A percentile compares a stretch with the other conserved stretches of the same genome.
Evolutionary conservation across 2,113 vertebrate species (phyloP).

Genomic region (Dipodomys stephensi): DNA sequence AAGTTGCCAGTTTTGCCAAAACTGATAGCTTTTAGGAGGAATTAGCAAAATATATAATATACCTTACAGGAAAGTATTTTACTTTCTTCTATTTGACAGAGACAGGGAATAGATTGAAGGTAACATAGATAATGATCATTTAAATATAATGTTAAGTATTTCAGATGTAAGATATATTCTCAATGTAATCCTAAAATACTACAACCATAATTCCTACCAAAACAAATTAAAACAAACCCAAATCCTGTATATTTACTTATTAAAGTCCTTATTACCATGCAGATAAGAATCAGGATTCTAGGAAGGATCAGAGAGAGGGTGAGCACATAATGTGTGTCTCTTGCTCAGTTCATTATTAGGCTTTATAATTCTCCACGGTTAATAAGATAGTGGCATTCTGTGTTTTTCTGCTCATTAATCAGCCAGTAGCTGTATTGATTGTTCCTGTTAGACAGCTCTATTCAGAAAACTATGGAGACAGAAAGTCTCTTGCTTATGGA

Average conservation of each 20-base stretch:
- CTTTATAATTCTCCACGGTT: constrained; percentile 52
- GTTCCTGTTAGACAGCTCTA: constrained; percentile 39
- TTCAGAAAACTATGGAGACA: constrained; percentile 55
- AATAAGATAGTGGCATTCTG: constrained; percentile 43
- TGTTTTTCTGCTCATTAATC: constrained; percentile 62
- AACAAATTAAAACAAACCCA: not conserved
- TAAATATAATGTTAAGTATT: not conserved
- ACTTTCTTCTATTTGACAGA: constrained; percentile 17
- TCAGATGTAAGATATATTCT: not conserved
- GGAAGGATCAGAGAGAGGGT: not conserved
- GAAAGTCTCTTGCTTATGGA: not conserved
- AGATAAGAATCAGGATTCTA: not conserved
- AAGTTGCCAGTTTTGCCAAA: not conserved
- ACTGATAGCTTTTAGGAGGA: not conserved
- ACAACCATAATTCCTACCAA: not conserved
- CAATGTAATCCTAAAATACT: not conserved
- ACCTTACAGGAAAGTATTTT: constrained; percentile 9
- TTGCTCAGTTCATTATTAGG: constrained; percentile 45
- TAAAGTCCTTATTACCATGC: not conserved
- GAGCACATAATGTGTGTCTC: not conserved
- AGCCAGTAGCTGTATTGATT: constrained; percentile 40
- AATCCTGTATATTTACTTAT: not conserved
- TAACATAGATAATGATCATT: constrained; percentile 1
- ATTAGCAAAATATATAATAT: not conserved
- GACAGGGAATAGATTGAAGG: not conserved